Evolutionary conservation across 2,113 vertebrate genomes (phyloP).

Genomic region (Mesoclemmys tuberculata): DNA sequence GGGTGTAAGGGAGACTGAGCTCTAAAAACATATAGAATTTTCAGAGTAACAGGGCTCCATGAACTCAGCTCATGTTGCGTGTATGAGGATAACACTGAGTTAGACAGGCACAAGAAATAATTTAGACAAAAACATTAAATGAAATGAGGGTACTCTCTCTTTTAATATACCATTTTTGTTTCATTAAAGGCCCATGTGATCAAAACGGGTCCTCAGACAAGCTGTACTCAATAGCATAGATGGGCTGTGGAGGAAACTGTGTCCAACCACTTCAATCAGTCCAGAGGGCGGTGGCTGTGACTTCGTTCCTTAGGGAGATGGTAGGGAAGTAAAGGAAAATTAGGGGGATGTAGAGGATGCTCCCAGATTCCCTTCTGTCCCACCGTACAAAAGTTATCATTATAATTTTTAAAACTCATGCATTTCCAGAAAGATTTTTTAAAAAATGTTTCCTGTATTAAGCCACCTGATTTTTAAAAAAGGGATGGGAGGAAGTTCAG

Average conservation of each 20-base stretch:
- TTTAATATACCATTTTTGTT: not conserved
- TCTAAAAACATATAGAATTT: not conserved
- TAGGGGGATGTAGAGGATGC: not conserved
- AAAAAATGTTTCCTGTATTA: not conserved
- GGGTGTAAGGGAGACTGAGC: not conserved
- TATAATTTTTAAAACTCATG: fast-evolving
- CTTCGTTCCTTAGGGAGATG: not conserved
- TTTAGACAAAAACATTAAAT: not conserved
- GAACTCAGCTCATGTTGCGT: not conserved
- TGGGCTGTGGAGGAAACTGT: fast-evolving
- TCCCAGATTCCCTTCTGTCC: fast-evolving
- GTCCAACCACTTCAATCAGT: not conserved
- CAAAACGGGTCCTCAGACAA: not conserved
- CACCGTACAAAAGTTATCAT: fast-evolving
- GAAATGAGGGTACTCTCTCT: not conserved
- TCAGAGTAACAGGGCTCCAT: not conserved
- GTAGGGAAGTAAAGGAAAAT: not conserved
- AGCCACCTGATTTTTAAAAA: not conserved
- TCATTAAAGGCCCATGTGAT: not conserved
- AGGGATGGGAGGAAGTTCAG: not conserved
- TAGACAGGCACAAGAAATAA: not conserved
- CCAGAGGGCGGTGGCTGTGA: not conserved
- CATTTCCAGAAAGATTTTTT: not conserved
- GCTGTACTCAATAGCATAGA: not conserved
- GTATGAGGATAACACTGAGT: not conserved